phyloP scores from a whole-genome alignment of 2,113 vertebrate genomes.

The Dicerorhinus sumatrensis region DNA sequence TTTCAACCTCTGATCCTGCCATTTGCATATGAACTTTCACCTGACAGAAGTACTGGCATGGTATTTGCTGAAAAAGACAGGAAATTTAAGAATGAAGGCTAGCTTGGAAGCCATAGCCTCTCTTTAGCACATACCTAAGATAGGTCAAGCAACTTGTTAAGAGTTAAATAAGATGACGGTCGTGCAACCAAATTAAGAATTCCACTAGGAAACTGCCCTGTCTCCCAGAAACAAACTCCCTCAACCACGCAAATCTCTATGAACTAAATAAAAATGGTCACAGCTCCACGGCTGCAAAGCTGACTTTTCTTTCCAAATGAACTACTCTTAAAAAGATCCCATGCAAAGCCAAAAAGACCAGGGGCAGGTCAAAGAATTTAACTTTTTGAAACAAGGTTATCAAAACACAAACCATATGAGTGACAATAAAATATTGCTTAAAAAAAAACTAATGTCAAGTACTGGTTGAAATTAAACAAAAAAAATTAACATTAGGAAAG shows the following conservation, averaged over 20 bases:
- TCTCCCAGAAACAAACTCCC: not conserved
- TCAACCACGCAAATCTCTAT: not conserved
- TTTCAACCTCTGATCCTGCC: not conserved
- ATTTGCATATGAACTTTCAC: not conserved
- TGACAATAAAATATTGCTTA: not conserved
- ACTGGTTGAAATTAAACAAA: not conserved
- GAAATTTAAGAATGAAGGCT: not conserved
- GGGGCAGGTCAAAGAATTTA: not conserved
- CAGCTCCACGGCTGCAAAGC: not conserved
- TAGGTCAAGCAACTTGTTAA: not conserved
- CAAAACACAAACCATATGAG: not conserved
- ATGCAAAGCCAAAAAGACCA: not conserved
- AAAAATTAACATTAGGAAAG: not conserved
- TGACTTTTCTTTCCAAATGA: not conserved
- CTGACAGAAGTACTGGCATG: not conserved
- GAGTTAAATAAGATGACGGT: slow-evolving; percentile 30
- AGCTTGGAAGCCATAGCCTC: not conserved
- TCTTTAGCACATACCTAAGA: not conserved
- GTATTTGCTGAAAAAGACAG: not conserved
- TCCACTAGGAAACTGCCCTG: not conserved
- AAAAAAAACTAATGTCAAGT: not conserved
- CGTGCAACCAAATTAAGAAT: not conserved
- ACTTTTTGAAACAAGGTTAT: slow-evolving; percentile 18
- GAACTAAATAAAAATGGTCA: slow-evolving; percentile 31
- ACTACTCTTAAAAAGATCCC: not conserved